Conservation (phyloP, 2,797 vertebrate genomes). For the Staurois parvus region DNA sequence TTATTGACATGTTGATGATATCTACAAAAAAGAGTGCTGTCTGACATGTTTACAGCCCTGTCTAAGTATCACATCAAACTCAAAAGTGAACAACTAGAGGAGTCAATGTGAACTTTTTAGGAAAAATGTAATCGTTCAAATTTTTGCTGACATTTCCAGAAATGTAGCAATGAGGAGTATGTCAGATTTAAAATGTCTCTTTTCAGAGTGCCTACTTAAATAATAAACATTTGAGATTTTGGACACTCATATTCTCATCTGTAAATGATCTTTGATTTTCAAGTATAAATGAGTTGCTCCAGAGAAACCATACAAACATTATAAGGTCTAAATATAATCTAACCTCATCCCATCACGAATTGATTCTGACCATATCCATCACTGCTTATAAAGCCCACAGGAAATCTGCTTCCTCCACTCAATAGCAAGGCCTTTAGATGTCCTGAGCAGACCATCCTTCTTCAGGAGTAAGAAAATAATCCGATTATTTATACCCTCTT, state of each 20-base stretch:
- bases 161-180: not conserved
- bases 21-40: too few species aligned
- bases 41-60: not conserved
- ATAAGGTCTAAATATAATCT: conserved; percentile 63
- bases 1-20: not conserved
- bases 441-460: conserved; percentile 61
- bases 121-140: not conserved
- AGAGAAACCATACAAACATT: conserved; percentile 50
- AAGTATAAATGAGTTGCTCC: conserved; percentile 32
- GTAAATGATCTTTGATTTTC: conserved; percentile 16
- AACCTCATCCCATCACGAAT: conserved; percentile 61
- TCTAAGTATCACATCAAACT: not conserved
- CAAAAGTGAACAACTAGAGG: not conserved
- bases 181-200: not conserved
- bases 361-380: conserved; percentile 57
- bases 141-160: not conserved
- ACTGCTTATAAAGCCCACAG: conserved; percentile 59
- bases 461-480: conserved; percentile 60
- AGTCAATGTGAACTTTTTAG: not conserved
- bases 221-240: not conserved
- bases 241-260: not conserved
- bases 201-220: conserved; percentile 14
- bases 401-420: conserved; percentile 60
- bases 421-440: conserved; percentile 58
- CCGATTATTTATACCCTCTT: conserved; percentile 62